Percentiles rank a stretch among this genome's conserved stretches.
phyloP scores from a whole-genome alignment of 2,888 invertebrate genomes.

The Hymenopus coronatus region DNA sequence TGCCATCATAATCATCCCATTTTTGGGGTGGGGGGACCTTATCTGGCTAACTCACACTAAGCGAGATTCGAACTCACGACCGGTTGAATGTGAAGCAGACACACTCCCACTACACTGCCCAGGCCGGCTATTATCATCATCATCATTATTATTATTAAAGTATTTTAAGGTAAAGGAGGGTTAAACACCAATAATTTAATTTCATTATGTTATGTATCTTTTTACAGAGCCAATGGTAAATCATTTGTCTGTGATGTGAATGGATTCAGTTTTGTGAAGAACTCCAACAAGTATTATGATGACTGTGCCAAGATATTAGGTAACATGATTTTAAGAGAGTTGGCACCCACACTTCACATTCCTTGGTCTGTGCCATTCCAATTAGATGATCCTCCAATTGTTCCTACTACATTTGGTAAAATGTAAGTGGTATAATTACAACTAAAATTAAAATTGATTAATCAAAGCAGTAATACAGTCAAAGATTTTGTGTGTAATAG shows the following conservation, averaged over 20 bases:
- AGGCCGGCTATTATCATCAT: too few species aligned
- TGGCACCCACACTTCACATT: conserved; percentile 93
- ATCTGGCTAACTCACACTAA: too few species aligned
- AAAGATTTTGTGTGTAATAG: too few species aligned
- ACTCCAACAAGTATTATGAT: conserved; percentile 99
- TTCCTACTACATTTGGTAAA: conserved; percentile 97
- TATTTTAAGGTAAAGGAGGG: not conserved
- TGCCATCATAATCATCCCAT: too few species aligned
- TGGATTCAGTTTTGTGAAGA: conserved; percentile 99
- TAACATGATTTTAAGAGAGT: conserved; percentile 92
- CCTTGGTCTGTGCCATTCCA: conserved; percentile 98
- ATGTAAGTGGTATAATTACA: conserved; percentile 58
- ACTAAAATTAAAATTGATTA: too few species aligned
- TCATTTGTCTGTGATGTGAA: conserved; percentile 99
- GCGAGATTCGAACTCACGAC: too few species aligned
- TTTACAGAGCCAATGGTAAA: conserved; percentile 90
- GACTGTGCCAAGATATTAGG: conserved; percentile 98
- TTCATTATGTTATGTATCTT: conserved; percentile 2
- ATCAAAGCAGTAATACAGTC: too few species aligned
- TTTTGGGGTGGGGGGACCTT: too few species aligned
- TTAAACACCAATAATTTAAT: not conserved
- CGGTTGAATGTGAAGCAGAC: too few species aligned
- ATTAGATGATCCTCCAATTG: conserved; percentile 96
- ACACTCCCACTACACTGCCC: too few species aligned
- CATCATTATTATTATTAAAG: too few species aligned